phyloP scores from a whole-genome alignment of 2,888 invertebrate genomes.

The Drosophila mimetica region DNA sequence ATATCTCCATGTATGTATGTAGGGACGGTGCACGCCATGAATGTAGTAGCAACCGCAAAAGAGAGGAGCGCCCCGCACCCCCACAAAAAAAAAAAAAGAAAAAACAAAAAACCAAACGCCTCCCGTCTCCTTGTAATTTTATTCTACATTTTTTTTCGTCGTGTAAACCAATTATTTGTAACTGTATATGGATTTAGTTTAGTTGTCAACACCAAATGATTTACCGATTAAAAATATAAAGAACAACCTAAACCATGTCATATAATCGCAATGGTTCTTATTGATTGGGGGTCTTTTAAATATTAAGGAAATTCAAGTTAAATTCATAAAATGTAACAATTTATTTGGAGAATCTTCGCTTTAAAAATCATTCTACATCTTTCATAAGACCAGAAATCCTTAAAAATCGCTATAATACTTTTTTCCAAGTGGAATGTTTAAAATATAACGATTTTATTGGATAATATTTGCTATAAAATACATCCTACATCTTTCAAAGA shows the following conservation, averaged over 20 bases:
- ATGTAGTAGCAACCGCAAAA: neutral
- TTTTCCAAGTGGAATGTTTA: too few relatives aligned
- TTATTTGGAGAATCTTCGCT: too few relatives aligned
- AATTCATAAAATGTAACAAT: too few relatives aligned
- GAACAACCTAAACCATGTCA: conserved; percentile 55
- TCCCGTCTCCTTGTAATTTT: conserved; percentile 33
- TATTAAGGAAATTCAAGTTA: too few relatives aligned
- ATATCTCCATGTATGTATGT: conserved; percentile 1
- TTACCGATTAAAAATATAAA: conserved; percentile 72
- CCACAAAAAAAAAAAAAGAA: too few relatives aligned
- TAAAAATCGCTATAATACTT: too few relatives aligned
- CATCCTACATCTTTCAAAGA: too few relatives aligned
- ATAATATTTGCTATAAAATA: too few relatives aligned
- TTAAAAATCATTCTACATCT: too few relatives aligned
- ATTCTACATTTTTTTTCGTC: conserved; percentile 49
- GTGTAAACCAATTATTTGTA: conserved; percentile 72
- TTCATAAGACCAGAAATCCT: too few relatives aligned
- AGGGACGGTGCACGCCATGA: conserved; percentile 2
- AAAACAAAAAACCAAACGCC: neutral
- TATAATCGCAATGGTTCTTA: conserved; percentile 3
- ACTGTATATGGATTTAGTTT: conserved; percentile 76
- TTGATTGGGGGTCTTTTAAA: neutral
- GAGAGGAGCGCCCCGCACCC: conserved; percentile 4
- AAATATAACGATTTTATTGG: too few relatives aligned
- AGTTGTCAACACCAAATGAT: conserved; percentile 79